phyloP scores from a whole-genome alignment of 2,797 vertebrate genomes.

The Rhabdomys pumilio region DNA sequence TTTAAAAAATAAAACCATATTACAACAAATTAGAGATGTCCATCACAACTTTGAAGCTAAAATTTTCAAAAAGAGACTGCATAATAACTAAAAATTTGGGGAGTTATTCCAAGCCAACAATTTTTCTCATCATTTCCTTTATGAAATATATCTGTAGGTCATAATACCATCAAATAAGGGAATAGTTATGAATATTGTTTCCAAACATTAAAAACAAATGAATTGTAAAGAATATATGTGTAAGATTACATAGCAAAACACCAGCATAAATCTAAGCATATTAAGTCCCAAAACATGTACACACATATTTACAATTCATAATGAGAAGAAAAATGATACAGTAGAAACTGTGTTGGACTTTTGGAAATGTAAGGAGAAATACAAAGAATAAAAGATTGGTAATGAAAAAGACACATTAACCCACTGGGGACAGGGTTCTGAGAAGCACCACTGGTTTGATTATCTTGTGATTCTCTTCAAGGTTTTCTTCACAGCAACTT shows the following conservation, averaged over 20 bases:
- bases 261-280: neutral
- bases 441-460: neutral
- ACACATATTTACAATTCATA: neutral
- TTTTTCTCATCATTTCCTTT: neutral
- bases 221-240: neutral
- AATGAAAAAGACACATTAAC: neutral
- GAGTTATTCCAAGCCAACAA: neutral
- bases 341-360: neutral
- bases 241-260: neutral
- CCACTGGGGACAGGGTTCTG: neutral
- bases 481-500: constrained; percentile 43
- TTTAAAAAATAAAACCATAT: neutral
- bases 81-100: neutral
- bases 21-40: neutral
- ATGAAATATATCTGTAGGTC: neutral
- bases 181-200: neutral
- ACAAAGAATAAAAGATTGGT: no score
- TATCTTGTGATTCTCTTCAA: neutral
- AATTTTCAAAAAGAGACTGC: neutral
- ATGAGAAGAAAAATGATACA: neutral
- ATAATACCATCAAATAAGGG: neutral
- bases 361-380: neutral
- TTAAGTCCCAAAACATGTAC: neutral
- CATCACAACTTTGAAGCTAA: neutral
- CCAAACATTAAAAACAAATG: neutral